A percentile compares a stretch with the other conserved stretches of the same genome.
Conservation (phyloP, 2,113 vertebrate genomes). For the Malurus melanocephalus region DNA sequence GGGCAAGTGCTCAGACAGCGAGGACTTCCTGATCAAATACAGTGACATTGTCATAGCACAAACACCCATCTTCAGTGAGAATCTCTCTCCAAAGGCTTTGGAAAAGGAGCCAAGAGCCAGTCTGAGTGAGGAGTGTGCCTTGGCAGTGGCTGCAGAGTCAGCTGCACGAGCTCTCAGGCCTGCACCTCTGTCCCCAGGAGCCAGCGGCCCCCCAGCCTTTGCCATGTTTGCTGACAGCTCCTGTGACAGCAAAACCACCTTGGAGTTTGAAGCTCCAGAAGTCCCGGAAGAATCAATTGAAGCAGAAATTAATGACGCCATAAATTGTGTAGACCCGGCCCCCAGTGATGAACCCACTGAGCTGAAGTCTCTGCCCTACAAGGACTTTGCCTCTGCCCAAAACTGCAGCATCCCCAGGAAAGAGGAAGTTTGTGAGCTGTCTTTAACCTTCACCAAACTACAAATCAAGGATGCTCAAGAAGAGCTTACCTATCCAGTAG, state of each 20-base stretch:
- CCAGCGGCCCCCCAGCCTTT: slow-evolving; percentile 64
- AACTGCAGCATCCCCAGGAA: not conserved
- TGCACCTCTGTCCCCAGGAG: not conserved
- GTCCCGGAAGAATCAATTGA: not conserved
- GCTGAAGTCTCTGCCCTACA: not conserved
- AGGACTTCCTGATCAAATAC: slow-evolving; percentile 70
- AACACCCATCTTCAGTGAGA: slow-evolving; percentile 58
- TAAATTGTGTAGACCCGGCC: slow-evolving; percentile 1
- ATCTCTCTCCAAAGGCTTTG: not conserved
- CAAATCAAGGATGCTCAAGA: slow-evolving; percentile 20
- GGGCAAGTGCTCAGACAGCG: slow-evolving; percentile 19
- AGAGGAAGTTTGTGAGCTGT: not conserved
- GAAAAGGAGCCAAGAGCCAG: not conserved
- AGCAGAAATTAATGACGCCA: slow-evolving; percentile 45
- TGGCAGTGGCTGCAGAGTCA: not conserved
- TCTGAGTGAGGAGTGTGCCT: not conserved
- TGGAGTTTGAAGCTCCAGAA: not conserved
- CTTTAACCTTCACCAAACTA: slow-evolving; percentile 50
- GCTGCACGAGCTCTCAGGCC: not conserved
- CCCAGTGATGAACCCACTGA: slow-evolving; percentile 25
- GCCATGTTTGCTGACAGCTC: slow-evolving; percentile 50
- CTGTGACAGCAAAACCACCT: not conserved
- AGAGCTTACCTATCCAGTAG: slow-evolving; percentile 48
- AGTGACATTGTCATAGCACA: slow-evolving; percentile 79
- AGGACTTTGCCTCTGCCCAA: not conserved